Percentiles rank a stretch among this genome's conserved stretches.
Conservation (phyloP, 2,113 vertebrate genomes). For the Sprattus sprattus region DNA sequence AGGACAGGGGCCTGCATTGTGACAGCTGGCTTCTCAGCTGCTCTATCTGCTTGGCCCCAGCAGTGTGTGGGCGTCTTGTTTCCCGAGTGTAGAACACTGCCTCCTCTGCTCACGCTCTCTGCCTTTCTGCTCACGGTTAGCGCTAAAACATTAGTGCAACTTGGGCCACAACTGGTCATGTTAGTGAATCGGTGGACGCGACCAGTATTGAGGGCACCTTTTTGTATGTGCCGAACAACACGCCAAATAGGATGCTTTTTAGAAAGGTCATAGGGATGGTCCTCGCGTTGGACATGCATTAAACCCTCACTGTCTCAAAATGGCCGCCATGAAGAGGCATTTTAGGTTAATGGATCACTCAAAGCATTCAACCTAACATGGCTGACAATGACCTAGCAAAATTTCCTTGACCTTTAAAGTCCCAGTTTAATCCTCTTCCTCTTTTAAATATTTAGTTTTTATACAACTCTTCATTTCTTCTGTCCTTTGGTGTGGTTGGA, state of each 20-base stretch:
- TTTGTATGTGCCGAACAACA: background rate
- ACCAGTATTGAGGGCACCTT: background rate
- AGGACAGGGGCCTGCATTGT: slow-evolving; percentile 12
- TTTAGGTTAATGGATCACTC: background rate
- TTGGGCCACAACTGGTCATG: background rate
- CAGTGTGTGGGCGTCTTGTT: slow-evolving; percentile 38
- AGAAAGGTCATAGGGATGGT: background rate
- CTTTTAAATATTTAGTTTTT: slow-evolving; percentile 42
- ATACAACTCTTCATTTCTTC: slow-evolving; percentile 43
- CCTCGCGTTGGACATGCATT: background rate
- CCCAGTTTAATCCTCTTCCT: slow-evolving; percentile 46
- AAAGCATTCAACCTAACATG: background rate
- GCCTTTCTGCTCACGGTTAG: background rate
- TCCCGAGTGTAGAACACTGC: slow-evolving; percentile 21
- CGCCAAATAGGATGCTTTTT: background rate
- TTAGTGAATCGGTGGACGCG: background rate
- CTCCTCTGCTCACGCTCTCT: slow-evolving; percentile 16
- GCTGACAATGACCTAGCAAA: slow-evolving; percentile 15
- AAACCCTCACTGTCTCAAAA: background rate
- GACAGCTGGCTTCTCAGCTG: slow-evolving; percentile 41
- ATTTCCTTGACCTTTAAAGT: background rate
- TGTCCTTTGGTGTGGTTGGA: slow-evolving; percentile 43
- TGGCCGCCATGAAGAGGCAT: background rate
- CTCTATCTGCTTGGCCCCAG: slow-evolving; percentile 31
- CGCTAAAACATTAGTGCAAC: background rate